Evolutionary conservation across 2,797 vertebrate genomes (phyloP).

Genomic region (Eospalax fontanierii): DNA sequence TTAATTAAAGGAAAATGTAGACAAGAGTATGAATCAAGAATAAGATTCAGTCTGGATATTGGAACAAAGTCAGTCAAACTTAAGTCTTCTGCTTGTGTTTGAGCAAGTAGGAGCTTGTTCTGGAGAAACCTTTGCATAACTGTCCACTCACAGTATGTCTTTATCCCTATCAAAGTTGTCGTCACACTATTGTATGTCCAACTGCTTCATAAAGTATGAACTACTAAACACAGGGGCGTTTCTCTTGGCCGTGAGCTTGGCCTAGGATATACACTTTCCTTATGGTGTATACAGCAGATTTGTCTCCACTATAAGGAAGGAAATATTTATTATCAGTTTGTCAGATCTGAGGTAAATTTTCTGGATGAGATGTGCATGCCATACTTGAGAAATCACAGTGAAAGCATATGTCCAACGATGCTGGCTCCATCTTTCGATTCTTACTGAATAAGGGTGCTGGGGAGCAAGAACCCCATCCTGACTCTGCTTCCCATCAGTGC

Average conservation of each 20-base stretch:
- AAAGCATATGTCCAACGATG: background rate
- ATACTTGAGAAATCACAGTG: background rate
- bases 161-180: background rate
- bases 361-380: background rate
- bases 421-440: background rate
- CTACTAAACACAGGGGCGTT: background rate
- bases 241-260: background rate
- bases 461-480: background rate
- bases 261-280: background rate
- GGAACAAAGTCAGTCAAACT: background rate
- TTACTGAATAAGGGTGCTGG: background rate
- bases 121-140: constrained; percentile 22
- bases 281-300: background rate
- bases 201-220: background rate
- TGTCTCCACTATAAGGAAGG: background rate
- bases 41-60: constrained; percentile 28
- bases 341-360: constrained; percentile 6
- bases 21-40: constrained; percentile 16
- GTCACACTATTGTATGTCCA: background rate
- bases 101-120: constrained; percentile 37
- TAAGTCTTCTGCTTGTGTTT: background rate
- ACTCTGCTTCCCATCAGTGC: background rate
- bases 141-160: constrained; percentile 4
- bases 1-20: constrained; percentile 28
- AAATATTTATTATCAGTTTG: background rate